Conservation (phyloP, 64 coral and sea anemone species). For the Montipora capricornis region DNA sequence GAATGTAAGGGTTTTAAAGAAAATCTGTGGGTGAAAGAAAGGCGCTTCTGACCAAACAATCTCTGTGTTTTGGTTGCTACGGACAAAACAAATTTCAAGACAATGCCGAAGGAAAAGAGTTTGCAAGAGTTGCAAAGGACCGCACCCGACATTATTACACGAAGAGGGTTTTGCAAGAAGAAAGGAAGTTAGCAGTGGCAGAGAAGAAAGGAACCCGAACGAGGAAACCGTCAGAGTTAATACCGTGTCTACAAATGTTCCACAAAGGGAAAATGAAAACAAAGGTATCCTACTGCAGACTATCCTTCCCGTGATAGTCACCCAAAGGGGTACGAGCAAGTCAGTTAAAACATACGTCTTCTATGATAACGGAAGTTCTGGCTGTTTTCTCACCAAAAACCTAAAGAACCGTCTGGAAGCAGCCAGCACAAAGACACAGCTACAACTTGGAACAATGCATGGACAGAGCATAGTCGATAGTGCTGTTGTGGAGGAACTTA, state of each 20-base stretch:
- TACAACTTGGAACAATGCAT: constrained; percentile 8
- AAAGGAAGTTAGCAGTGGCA: background rate
- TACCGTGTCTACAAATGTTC: background rate
- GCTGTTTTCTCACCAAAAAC: constrained; percentile 9
- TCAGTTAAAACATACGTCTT: background rate
- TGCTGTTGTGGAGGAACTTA: background rate
- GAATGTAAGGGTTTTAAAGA: constrained; percentile 54
- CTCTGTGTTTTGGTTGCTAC: constrained; percentile 61
- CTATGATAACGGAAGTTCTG: constrained; percentile 40
- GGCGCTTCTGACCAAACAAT: constrained; percentile 40
- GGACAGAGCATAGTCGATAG: background rate
- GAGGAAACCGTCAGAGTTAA: background rate
- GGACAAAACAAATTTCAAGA: constrained; percentile 46
- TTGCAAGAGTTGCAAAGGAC: constrained; percentile 63
- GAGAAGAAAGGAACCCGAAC: background rate
- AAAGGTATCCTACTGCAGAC: background rate
- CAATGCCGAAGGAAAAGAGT: constrained; percentile 39
- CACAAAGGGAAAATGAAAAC: background rate
- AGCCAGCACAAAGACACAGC: background rate
- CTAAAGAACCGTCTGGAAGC: background rate
- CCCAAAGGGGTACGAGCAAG: background rate
- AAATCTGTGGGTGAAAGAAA: constrained; percentile 70
- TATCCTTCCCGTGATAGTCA: constrained; percentile 27
- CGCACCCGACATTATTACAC: constrained; percentile 75
- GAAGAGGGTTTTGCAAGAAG: constrained; percentile 30